Percentiles rank a stretch among this genome's conserved stretches.
These are phyloP conservation scores for Rhynchophorus ferrugineus DNA, from an alignment of 1,140 invertebrate genomes.

Conservation along the genomic window DNA sequence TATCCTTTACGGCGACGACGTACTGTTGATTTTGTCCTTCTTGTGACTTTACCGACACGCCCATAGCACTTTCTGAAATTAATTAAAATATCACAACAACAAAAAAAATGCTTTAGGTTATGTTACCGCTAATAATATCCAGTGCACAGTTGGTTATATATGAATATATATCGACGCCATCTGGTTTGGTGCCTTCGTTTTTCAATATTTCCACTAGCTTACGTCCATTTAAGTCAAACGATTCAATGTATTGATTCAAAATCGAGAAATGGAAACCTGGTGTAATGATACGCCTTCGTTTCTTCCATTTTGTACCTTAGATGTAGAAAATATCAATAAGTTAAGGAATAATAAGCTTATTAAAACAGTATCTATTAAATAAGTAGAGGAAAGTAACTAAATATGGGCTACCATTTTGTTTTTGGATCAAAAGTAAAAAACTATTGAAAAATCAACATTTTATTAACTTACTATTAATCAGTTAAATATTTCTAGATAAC, in stretches of 20 bases:
- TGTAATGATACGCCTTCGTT: constrained; percentile 63
- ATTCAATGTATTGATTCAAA: constrained; percentile 63
- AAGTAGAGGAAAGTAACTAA: no score
- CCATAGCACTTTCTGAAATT: constrained; percentile 13
- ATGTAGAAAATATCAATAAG: no score
- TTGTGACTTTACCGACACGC: constrained; percentile 7
- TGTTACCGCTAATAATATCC: constrained; percentile 68
- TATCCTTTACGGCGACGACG: constrained; percentile 6
- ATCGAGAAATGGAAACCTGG: constrained; percentile 83
- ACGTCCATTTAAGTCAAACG: constrained; percentile 60
- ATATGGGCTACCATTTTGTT: no score
- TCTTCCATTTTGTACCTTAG: constrained; percentile 51
- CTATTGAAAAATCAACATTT: no score
- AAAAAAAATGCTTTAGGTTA: not conserved
- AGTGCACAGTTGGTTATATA: constrained; percentile 59
- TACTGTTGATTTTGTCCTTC: constrained; percentile 6
- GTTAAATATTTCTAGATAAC: no score
- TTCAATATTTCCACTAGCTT: constrained; percentile 52
- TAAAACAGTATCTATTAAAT: no score
- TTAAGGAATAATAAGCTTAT: no score
- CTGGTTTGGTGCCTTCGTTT: constrained; percentile 41
- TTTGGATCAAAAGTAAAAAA: no score
- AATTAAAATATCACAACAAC: not conserved
- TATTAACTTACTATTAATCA: no score
- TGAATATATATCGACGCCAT: constrained; percentile 54